These are phyloP conservation scores for Hexactinellida sp. DNA, from an alignment of 37 sponge, comb jelly and placozoan species.

Conservation along the genomic window DNA sequence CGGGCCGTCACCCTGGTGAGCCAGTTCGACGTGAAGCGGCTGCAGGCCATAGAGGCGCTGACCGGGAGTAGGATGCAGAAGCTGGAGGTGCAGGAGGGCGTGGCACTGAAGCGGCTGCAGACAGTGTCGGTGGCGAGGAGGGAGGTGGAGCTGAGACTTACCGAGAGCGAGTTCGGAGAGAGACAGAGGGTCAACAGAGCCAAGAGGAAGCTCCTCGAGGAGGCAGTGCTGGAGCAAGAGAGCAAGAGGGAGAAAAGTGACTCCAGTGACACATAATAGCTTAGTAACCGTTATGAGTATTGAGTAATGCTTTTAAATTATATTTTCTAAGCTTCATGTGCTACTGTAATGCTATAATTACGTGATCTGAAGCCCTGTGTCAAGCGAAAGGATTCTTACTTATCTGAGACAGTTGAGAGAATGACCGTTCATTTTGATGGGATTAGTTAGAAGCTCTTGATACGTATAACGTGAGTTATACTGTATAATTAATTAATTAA, in stretches of 20 bases:
- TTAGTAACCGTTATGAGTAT: too few relatives aligned
- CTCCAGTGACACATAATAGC: background rate
- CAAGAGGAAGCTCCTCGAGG: slow-evolving; percentile 35
- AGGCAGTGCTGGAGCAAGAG: background rate
- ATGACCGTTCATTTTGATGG: too few relatives aligned
- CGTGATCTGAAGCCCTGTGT: too few relatives aligned
- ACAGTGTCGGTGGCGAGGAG: slow-evolving; percentile 56
- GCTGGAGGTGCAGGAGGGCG: slow-evolving; percentile 44
- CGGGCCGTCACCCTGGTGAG: slow-evolving; percentile 73
- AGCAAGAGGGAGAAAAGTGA: background rate
- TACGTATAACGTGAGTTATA: too few relatives aligned
- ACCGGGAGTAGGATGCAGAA: slow-evolving; percentile 41
- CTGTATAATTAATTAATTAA: too few relatives aligned
- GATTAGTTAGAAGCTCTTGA: too few relatives aligned
- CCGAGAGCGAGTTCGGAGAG: slow-evolving; percentile 50
- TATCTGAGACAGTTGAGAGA: too few relatives aligned
- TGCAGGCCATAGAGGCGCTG: slow-evolving; percentile 45
- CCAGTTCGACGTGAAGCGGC: slow-evolving; percentile 71
- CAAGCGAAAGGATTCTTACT: too few relatives aligned
- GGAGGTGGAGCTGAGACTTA: slow-evolving; percentile 57
- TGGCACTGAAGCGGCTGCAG: slow-evolving; percentile 48
- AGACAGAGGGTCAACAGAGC: slow-evolving; percentile 28
- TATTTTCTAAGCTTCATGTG: too few relatives aligned
- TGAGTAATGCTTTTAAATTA: too few relatives aligned
- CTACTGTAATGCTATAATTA: too few relatives aligned